Evolutionary conservation across 2,113 vertebrate species (phyloP), one percentile per base, ranked within the genome.

Genomic region (Atrichornis clamosus): DNA sequence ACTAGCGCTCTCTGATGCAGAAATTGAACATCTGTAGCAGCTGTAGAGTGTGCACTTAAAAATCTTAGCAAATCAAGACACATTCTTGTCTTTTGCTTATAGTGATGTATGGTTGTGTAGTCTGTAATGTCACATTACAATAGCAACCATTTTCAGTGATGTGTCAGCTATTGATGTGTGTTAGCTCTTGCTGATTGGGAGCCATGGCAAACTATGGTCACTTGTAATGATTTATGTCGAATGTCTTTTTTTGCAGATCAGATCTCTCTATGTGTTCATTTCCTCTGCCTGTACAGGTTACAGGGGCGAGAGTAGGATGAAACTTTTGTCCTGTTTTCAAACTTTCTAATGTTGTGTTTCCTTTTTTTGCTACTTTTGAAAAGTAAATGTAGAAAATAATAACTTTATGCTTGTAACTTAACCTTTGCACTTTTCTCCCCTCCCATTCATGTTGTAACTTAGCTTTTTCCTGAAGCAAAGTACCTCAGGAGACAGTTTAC

Each of bases 401-500:
- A 55, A 58, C 39, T 86, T 52, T 50, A 22, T 53, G 11, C 17
- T 80, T 82, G 8, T 24, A 13, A 47, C 60, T 91, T 85, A 67
- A 30, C 5, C 18, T 84, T 80, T 44, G 15, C 68, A 37, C 63
- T 68, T 55, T 27, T 50, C 20, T 37, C 6, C 26, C 19, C 15
- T 74, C 55, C 23, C 64, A 18, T 90, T 83, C 74, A 9, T 84
- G 19, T 73, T 94, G 18, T 41, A 59, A 49, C 72, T 76, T 93
- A 99, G 99, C 85, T 99, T 99, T 96, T 99, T 98, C 86, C 94
- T 99, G 97, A 99, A 99, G 95, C 98, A 98, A 87, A 99, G 99
- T 95, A 98, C 98, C 8, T 99, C 99, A 30, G 99, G 98, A 84
- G 99, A 99, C 82, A 99, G 99, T 86, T 98, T 99, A 89, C 99